Base-by-base conservation (phyloP, 30 jellyfish, hydroid and myxozoan species). In the Turritopsis rubra region DNA sequence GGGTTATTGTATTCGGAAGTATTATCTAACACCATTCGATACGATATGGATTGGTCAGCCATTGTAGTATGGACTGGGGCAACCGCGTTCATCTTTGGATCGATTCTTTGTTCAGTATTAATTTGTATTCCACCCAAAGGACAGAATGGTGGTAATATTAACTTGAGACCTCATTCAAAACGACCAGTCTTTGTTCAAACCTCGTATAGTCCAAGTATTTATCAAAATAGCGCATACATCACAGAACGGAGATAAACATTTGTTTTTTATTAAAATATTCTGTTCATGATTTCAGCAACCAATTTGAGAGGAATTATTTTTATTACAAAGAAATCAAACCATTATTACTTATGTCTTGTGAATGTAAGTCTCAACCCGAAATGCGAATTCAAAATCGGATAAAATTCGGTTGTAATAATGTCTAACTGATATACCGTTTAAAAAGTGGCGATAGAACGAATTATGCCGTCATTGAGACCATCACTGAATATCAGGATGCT, bases 81-180 rank as follows among this genome's bases (percentile, higher is more conserved):
- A 19, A 27, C 77, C 8, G 30, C 31, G 9, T 8, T n/a, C 23
- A n/a, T 68, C 77, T 7, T 68, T 68, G 77, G 77, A 68, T 68
- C 77, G 17, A 68, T 68, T n/a, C 30, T 68, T n/a, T 23, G 31
- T 9, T n/a, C 30, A 23, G 30, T 68, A 23, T 9, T 68, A n/a
- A 1, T 68, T n/a, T 68, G 77, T 27, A 9, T 68, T 1, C 77
- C 77, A 1, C 77, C 77, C 4, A 68, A 68, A 68, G 77, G 77
- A 68, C 77, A 68, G 19, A 27, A 68, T 19, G 77, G 77, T 1
- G 77, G 77, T 9, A 23, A 19, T 68, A 19, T 68, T 7, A 68
- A 68, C 30, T 16, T 68, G 21, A 68, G 77, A 27, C 77, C 77
- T n/a, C 77, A 68, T n/a, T n/a, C 77, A 68, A 68, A 68, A 0